Conservation (phyloP, 2,797 vertebrate genomes). For the Parambassis ranga region DNA sequence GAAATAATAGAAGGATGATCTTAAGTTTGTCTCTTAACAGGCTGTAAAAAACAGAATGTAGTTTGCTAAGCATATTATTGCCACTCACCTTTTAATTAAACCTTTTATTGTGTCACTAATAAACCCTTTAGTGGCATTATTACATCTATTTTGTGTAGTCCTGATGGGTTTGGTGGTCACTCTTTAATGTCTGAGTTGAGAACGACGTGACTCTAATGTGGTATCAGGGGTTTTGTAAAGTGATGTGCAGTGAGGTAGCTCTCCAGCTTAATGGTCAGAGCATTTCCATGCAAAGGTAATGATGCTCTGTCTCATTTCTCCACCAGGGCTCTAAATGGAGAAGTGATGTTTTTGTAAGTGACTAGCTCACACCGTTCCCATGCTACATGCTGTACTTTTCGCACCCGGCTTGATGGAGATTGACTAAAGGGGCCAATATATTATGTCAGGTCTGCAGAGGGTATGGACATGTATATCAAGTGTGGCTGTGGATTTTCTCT, state of each 20-base stretch:
- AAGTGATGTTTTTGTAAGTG: conserved; percentile 53
- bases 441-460: conserved; percentile 32
- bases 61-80: background rate
- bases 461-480: conserved; percentile 29
- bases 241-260: conserved; percentile 4
- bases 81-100: conserved; percentile 49
- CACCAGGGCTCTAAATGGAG: conserved; percentile 58
- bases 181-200: conserved; percentile 43
- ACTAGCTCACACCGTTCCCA: conserved; percentile 32
- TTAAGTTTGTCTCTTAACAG: background rate
- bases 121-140: conserved; percentile 48
- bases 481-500: conserved; percentile 20
- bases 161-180: conserved; percentile 58
- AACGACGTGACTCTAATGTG: conserved; percentile 50
- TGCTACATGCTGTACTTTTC: conserved; percentile 40
- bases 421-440: conserved; percentile 27
- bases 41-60: conserved; percentile 9
- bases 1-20: background rate
- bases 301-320: conserved; percentile 41
- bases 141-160: conserved; percentile 53
- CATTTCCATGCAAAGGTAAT: conserved; percentile 58
- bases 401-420: conserved; percentile 50
- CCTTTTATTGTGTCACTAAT: conserved; percentile 37
- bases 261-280: conserved; percentile 40
- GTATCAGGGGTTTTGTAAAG: conserved; percentile 39